These are phyloP conservation scores for Echiichthys vipera DNA, from an alignment of 2,797 vertebrate genomes.

Conservation along the genomic window DNA sequence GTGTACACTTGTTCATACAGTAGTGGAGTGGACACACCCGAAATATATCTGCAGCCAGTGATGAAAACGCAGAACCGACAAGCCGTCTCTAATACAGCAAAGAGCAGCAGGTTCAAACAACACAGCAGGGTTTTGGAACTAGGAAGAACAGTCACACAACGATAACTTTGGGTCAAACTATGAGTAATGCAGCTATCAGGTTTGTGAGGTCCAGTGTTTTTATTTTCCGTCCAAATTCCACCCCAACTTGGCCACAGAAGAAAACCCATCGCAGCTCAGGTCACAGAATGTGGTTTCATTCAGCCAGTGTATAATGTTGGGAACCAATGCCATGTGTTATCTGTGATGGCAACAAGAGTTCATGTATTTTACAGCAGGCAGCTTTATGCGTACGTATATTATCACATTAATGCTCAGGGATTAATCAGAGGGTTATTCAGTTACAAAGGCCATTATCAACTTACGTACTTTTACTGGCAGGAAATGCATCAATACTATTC, in stretches of 20 bases:
- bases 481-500: background rate
- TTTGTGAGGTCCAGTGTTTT: slow-evolving; percentile 35
- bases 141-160: slow-evolving; percentile 15
- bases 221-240: slow-evolving; percentile 53
- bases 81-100: background rate
- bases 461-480: background rate
- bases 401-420: background rate
- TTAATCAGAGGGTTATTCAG: background rate
- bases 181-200: slow-evolving; percentile 54
- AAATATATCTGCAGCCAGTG: slow-evolving; percentile 27
- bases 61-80: slow-evolving; percentile 6
- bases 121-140: background rate
- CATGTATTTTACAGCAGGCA: background rate
- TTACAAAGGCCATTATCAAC: background rate
- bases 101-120: background rate
- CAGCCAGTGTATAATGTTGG: background rate
- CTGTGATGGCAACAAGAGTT: slow-evolving; percentile 24
- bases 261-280: slow-evolving; percentile 10
- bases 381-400: background rate
- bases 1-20: slow-evolving; percentile 42
- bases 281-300: slow-evolving; percentile 23
- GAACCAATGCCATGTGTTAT: slow-evolving; percentile 7
- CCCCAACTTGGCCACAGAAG: slow-evolving; percentile 55
- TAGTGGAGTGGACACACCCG: slow-evolving; percentile 50
- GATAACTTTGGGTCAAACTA: slow-evolving; percentile 19